phyloP scores from a whole-genome alignment of 2,113 vertebrate genomes.

The Paralichthys olivaceus region DNA sequence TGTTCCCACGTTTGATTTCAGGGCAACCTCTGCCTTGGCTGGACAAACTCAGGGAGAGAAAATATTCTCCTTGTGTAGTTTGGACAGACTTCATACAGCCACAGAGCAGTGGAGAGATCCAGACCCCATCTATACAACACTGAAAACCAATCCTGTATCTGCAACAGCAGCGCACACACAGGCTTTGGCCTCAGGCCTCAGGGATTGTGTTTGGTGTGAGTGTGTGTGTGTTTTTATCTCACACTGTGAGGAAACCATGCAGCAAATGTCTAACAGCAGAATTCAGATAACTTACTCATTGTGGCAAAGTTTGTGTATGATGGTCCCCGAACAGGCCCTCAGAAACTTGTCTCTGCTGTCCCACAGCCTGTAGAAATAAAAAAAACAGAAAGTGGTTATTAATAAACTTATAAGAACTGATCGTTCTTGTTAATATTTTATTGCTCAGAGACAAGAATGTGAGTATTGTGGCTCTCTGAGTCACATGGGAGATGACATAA shows the following conservation, averaged over 20 bases:
- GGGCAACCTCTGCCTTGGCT: constrained; percentile 64
- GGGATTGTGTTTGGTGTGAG: constrained; percentile 12
- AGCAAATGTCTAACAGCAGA: constrained; percentile 29
- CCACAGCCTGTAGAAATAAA: constrained; percentile 56
- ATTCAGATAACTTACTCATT: constrained; percentile 80
- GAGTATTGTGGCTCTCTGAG: constrained; percentile 8
- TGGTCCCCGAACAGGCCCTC: constrained; percentile 57
- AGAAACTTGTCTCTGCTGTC: constrained; percentile 44
- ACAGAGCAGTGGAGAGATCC: constrained; percentile 55
- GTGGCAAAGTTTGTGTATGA: constrained; percentile 52
- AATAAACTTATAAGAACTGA: background rate
- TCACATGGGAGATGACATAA: constrained; percentile 24
- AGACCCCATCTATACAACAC: constrained; percentile 46
- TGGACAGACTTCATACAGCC: constrained; percentile 82
- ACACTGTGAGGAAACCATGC: constrained; percentile 17
- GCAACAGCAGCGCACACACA: constrained; percentile 33
- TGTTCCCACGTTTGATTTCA: constrained; percentile 81
- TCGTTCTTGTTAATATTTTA: background rate
- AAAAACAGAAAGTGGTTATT: constrained; percentile 34
- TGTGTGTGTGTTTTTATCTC: constrained; percentile 50
- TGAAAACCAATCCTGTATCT: constrained; percentile 59
- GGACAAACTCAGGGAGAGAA: constrained; percentile 67
- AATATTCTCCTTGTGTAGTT: constrained; percentile 80
- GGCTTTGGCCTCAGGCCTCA: constrained; percentile 13
- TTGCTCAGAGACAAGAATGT: constrained; percentile 1